A percentile compares a stretch with the other conserved stretches of the same genome.
Evolutionary conservation across 2,797 vertebrate genomes (phyloP).

Genomic region (Megaceryle alcyon): DNA sequence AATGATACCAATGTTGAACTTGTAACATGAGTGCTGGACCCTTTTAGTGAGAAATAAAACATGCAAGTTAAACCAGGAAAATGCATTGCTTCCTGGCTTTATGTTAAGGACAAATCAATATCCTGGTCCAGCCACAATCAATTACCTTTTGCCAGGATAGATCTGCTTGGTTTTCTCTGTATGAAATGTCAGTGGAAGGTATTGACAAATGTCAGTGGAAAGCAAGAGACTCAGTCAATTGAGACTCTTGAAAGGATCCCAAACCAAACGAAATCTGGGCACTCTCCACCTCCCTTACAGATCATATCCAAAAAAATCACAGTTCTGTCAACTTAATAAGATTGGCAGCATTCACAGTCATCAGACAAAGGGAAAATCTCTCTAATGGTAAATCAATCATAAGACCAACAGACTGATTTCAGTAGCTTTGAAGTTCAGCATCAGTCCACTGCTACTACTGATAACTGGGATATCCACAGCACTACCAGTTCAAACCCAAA

Average conservation of each 20-base stretch:
- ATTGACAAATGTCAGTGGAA: not conserved
- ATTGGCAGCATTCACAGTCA: not conserved
- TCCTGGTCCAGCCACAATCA: conserved; percentile 33
- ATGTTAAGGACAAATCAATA: conserved; percentile 61
- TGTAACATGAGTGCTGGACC: conserved; percentile 32
- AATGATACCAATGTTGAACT: conserved; percentile 59
- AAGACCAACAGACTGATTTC: not conserved
- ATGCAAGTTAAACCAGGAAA: conserved; percentile 36
- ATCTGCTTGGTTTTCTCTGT: not conserved
- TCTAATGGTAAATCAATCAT: not conserved
- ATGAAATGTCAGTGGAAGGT: not conserved
- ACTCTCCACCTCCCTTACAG: not conserved
- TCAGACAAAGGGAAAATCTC: not conserved
- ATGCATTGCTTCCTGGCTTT: conserved; percentile 42
- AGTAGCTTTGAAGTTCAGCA: not conserved
- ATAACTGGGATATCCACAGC: not conserved
- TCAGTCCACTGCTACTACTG: not conserved
- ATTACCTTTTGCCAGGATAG: conserved; percentile 28
- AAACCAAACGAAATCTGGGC: not conserved
- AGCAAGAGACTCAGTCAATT: not conserved
- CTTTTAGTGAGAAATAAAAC: conserved; percentile 53
- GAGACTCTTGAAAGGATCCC: not conserved
- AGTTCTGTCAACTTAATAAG: not conserved
- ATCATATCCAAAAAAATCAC: not conserved
- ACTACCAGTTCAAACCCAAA: not conserved